Base-by-base conservation (phyloP, 2,797 vertebrate species). In the Sebastes taczanowskii region DNA sequence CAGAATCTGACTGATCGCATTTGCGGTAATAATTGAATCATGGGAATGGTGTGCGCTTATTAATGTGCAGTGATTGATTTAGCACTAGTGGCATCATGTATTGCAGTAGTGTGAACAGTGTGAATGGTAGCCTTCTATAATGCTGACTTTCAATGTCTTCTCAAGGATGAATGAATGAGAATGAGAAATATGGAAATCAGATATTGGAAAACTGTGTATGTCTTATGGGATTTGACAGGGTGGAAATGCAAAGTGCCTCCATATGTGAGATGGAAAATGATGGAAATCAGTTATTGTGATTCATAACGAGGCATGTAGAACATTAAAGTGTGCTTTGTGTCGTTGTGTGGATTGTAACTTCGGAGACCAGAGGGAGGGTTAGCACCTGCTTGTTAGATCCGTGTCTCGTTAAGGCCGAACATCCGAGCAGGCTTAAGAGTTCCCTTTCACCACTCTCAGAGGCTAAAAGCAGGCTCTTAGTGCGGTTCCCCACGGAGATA, bases 401-500 rank as follows among this genome's bases (percentile, higher is more conserved):
- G 1, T 71, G 75, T 73, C 81, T 29, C 4, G 11, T 42, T 73
- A 62, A 78, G 46, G 25, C 25, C 38, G 70, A 91, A 68, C 61
- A 80, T 56, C 61, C 22, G 6, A 65, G 64, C 76, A 58, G 23
- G 30, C 46, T 63, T 34, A 42, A 81, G 4, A 83, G 87, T 69
- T 68, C 80, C 80, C 68, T 68, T 59, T 78, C 61, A 22, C 35
- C 29, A 3, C 46, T 67, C 22, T 75, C 7, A 3, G 42, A 30
- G 34, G 74, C 13, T 80, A 32, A 85, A 23, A 81, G 75, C 74
- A 73, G 61, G 69, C 55, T 85, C 72, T 81, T 74, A 83, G 83
- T 58, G 66, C 4, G n/a, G 59, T 27, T 79, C 72, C 87, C 87
- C n/a, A 2, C 0, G 2, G 89, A 80, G 87, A 82, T 85, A 86